These are phyloP conservation scores for Parazoanthus atlanticus DNA, from an alignment of 92 coral and sea anemone species.

Conservation along the genomic window DNA sequence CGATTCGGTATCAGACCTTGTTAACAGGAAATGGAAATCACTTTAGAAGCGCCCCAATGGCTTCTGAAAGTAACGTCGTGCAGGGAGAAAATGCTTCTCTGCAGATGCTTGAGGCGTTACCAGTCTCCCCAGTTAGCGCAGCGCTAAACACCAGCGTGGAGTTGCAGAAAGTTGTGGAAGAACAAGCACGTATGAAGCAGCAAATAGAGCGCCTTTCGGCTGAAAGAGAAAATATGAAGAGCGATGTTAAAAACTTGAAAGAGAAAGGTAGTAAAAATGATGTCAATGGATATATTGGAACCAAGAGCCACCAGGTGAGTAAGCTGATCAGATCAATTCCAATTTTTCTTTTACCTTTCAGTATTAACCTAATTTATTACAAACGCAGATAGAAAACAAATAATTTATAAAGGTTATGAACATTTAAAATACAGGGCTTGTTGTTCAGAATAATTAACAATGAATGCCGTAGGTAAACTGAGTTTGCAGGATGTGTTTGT, in stretches of 20 bases:
- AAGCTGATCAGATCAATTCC: background rate
- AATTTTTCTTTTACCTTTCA: no score
- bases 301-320: slow-evolving; percentile 63
- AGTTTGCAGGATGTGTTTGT: background rate
- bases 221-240: slow-evolving; percentile 32
- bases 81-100: slow-evolving; percentile 12
- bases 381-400: background rate
- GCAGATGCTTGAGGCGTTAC: slow-evolving; percentile 1
- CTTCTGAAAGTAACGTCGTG: background rate
- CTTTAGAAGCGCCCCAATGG: background rate
- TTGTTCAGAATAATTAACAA: no score
- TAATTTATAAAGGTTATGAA: background rate
- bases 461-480: background rate
- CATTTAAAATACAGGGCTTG: no score
- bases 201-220: slow-evolving; percentile 33
- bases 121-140: background rate
- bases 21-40: background rate
- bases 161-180: slow-evolving; percentile 40
- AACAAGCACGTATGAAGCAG: slow-evolving; percentile 38
- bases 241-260: slow-evolving; percentile 60
- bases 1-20: slow-evolving; percentile 9
- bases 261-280: slow-evolving; percentile 29
- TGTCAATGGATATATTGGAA: slow-evolving; percentile 55
- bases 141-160: slow-evolving; percentile 26
- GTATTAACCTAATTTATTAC: background rate